A percentile compares a stretch with the other conserved stretches of the same genome.
These are phyloP conservation scores for Drosophila sulfurigaster DNA, from an alignment of 1,140 invertebrate species.

Conservation along the genomic window DNA sequence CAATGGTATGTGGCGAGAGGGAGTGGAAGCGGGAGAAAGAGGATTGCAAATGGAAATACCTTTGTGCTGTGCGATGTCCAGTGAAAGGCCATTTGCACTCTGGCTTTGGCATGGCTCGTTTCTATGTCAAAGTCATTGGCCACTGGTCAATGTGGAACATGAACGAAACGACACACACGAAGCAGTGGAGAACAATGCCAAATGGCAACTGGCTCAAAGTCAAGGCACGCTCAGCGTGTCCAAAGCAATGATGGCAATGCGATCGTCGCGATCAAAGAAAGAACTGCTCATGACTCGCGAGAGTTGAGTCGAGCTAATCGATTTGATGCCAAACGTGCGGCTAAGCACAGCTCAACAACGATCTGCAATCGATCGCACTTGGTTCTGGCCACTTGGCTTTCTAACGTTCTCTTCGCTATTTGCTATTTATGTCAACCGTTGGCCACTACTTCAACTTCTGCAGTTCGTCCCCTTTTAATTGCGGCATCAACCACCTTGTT, in stretches of 20 bases:
- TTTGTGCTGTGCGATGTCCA: slow-evolving; percentile 18
- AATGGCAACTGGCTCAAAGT: slow-evolving; percentile 16
- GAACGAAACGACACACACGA: slow-evolving; percentile 64
- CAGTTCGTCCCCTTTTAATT: not conserved
- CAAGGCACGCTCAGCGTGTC: slow-evolving; percentile 48
- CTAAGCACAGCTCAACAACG: not conserved
- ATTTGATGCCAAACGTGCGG: slow-evolving; percentile 76
- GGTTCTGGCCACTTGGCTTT: slow-evolving; percentile 73
- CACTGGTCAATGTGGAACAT: slow-evolving; percentile 75
- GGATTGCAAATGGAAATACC: slow-evolving; percentile 31
- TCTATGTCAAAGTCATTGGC: slow-evolving; percentile 79
- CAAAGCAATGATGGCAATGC: slow-evolving; percentile 44
- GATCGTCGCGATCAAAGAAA: slow-evolving; percentile 1
- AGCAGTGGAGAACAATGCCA: slow-evolving; percentile 23
- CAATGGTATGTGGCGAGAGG: slow-evolving; percentile 54
- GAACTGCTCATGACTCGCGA: slow-evolving; percentile 45
- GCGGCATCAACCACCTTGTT: slow-evolving; percentile 22
- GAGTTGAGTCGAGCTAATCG: slow-evolving; percentile 60
- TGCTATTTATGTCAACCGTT: slow-evolving; percentile 67
- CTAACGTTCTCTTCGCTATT: slow-evolving; percentile 38
- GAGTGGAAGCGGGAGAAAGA: not conserved
- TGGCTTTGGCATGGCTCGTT: slow-evolving; percentile 44
- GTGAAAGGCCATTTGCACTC: slow-evolving; percentile 58
- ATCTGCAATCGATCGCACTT: slow-evolving; percentile 40
- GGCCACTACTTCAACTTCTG: slow-evolving; percentile 5